Percentiles rank a stretch among this genome's conserved stretches.
phyloP scores from a whole-genome alignment of 2,888 invertebrate genomes.

The Linyphia triangularis region DNA sequence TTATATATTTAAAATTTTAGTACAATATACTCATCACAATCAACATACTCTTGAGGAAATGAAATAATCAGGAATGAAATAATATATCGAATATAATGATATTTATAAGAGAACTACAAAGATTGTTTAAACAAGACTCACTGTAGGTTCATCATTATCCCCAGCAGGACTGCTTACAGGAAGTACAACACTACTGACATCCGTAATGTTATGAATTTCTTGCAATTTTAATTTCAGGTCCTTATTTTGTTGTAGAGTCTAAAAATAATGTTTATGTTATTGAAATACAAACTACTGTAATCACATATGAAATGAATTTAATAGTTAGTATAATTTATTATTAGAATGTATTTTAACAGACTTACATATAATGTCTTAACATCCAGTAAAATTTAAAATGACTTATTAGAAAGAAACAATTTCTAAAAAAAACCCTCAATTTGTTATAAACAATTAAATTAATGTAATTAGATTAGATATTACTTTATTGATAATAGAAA shows the following conservation, averaged over 20 bases:
- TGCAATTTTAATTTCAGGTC: constrained; percentile 83
- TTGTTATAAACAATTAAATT: too few species aligned
- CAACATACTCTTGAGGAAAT: too few species aligned
- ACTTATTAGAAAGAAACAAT: too few species aligned
- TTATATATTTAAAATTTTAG: too few species aligned
- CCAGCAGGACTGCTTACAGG: constrained; percentile 66
- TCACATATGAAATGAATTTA: background rate
- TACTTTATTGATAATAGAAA: too few species aligned
- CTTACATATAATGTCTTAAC: background rate
- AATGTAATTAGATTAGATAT: too few species aligned
- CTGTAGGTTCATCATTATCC: constrained; percentile 73
- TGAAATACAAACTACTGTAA: background rate
- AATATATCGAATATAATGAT: too few species aligned
- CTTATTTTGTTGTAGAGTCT: constrained; percentile 87
- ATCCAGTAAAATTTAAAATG: background rate
- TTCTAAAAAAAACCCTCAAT: too few species aligned
- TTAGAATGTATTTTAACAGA: background rate
- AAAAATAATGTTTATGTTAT: constrained; percentile 76
- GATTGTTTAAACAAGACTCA: constrained; percentile 48
- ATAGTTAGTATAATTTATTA: background rate
- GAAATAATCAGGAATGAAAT: too few species aligned
- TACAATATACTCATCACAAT: too few species aligned
- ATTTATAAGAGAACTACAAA: too few species aligned
- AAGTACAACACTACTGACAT: constrained; percentile 81
- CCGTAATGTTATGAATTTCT: constrained; percentile 79